Evolutionary conservation across 2,797 vertebrate genomes (phyloP).

Genomic region (Alectoris magna): DNA sequence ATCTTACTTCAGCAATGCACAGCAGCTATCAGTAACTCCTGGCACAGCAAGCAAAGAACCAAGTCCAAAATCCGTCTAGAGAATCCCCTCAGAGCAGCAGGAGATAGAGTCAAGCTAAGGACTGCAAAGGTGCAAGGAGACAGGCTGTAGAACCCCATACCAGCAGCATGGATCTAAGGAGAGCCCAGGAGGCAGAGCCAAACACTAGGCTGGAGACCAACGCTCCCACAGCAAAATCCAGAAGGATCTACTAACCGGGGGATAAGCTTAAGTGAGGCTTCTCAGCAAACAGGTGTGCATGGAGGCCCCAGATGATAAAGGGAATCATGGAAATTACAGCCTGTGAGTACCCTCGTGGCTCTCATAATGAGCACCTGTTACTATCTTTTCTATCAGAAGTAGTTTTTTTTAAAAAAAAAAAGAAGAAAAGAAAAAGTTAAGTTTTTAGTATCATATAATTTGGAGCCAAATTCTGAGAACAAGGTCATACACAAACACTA

Average conservation of each 20-base stretch:
- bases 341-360: not conserved
- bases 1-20: not conserved
- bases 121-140: rapidly evolving
- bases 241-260: rapidly evolving
- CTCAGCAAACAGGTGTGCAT: not conserved
- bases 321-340: not conserved
- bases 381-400: not conserved
- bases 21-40: too few species aligned
- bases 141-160: rapidly evolving
- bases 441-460: not conserved
- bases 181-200: rapidly evolving
- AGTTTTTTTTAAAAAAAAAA: not conserved
- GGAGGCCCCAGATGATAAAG: not conserved
- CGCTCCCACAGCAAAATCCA: rapidly evolving
- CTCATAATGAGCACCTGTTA: not conserved
- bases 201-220: rapidly evolving
- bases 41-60: not conserved
- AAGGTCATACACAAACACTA: not conserved
- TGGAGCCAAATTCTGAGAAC: not conserved
- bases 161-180: rapidly evolving
- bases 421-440: not conserved
- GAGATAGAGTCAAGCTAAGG: rapidly evolving
- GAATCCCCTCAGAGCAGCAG: not conserved
- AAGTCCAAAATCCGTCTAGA: not conserved
- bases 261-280: not conserved